These are phyloP conservation scores for Calyptommatus sinebrachiatus DNA, from an alignment of 2,113 vertebrate species.

Conservation along the genomic window DNA sequence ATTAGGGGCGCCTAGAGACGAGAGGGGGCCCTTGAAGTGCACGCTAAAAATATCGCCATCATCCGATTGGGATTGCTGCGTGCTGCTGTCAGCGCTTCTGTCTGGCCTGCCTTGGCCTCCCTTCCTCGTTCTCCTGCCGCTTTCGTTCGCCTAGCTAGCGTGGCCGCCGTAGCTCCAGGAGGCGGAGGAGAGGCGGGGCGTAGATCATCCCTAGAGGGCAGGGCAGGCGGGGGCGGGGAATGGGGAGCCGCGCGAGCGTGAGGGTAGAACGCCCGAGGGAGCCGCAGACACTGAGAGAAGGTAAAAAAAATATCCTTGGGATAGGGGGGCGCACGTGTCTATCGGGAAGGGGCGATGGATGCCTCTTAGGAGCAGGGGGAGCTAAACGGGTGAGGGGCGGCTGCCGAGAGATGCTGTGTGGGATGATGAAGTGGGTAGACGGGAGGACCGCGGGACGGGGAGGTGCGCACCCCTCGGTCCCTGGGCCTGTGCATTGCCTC, in stretches of 20 bases:
- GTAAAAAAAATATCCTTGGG: neutral
- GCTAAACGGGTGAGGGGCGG: neutral
- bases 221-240: constrained; percentile 7
- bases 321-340: neutral
- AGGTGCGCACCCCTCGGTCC: neutral
- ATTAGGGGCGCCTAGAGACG: no score
- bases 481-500: neutral
- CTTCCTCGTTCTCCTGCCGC: neutral
- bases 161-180: neutral
- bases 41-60: no score
- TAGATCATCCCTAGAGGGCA: neutral
- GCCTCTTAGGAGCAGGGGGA: neutral
- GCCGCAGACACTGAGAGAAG: neutral
- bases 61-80: no score
- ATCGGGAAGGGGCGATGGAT: neutral
- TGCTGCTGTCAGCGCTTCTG: neutral
- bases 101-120: neutral
- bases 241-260: constrained; percentile 27
- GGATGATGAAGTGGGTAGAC: no score
- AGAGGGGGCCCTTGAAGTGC: no score
- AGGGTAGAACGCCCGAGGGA: neutral
- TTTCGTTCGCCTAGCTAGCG: neutral
- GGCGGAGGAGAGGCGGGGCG: neutral
- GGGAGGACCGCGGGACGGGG: neutral
- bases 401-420: neutral